Conservation (phyloP, 2,888 invertebrate species). For the Dicyrtoma fusca region DNA sequence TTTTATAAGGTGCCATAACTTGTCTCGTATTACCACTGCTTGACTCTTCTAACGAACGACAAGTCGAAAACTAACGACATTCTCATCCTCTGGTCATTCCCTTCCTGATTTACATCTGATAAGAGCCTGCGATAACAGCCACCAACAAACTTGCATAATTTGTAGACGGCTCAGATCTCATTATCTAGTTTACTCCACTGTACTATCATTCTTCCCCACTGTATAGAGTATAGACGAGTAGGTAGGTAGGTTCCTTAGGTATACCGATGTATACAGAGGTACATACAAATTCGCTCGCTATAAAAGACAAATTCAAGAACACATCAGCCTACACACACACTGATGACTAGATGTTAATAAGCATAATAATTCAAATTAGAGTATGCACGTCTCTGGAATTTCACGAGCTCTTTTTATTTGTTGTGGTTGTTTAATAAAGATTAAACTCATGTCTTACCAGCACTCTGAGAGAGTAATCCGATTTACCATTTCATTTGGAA, state of each 20-base stretch:
- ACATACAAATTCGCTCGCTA: no score
- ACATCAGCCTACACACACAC: no score
- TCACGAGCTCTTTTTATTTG: no score
- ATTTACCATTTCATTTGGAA: constrained; percentile 9
- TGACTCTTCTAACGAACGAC: constrained; percentile 34
- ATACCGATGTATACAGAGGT: no score
- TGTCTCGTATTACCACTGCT: constrained; percentile 31
- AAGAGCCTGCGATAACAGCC: constrained; percentile 42
- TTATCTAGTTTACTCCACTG: constrained; percentile 32
- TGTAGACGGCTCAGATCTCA: constrained; percentile 37
- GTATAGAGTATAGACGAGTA: no score
- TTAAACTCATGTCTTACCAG: no score
- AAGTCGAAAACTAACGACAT: constrained; percentile 37
- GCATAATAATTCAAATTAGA: no score
- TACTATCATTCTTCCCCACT: background rate
- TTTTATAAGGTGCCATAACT: constrained; percentile 36
- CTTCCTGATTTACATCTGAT: constrained; percentile 44
- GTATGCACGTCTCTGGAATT: no score
- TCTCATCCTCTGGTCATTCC: constrained; percentile 44
- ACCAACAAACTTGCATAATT: constrained; percentile 45
- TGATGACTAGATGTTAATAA: no score
- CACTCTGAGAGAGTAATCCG: constrained; percentile 1
- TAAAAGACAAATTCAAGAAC: no score
- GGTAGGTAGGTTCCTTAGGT: no score
- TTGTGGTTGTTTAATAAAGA: no score